phyloP scores from a whole-genome alignment of 2,797 vertebrate species.

The Botia kubotai region DNA sequence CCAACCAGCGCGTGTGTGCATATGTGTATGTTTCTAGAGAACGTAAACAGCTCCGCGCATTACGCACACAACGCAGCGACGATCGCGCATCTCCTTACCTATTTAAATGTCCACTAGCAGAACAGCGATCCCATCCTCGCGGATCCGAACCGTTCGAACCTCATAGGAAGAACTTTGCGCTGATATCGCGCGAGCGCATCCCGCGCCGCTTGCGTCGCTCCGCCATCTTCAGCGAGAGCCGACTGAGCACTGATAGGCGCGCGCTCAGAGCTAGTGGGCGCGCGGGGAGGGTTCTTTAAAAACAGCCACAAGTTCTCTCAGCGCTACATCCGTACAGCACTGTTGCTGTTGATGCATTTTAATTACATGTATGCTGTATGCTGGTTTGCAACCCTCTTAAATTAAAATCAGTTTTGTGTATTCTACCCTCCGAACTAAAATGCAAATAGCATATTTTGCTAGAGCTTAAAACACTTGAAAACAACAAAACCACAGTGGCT shows the following conservation, averaged over 20 bases:
- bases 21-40: slow-evolving; percentile 27
- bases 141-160: not conserved
- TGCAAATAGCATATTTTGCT: too few species aligned
- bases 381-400: too few species aligned
- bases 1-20: slow-evolving; percentile 11
- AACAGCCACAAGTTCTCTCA: slow-evolving; percentile 17
- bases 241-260: slow-evolving; percentile 24
- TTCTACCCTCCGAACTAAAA: too few species aligned
- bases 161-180: slow-evolving; percentile 47
- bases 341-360: too few species aligned
- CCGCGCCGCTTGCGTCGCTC: slow-evolving; percentile 46
- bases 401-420: too few species aligned
- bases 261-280: not conserved
- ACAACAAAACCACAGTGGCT: too few species aligned
- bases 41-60: not conserved
- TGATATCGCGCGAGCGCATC: slow-evolving; percentile 46
- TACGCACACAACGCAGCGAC: slow-evolving; percentile 7
- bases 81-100: slow-evolving; percentile 24
- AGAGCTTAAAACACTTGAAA: too few species aligned
- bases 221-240: slow-evolving; percentile 59
- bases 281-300: slow-evolving; percentile 25
- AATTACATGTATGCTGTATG: too few species aligned
- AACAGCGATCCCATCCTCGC: not conserved
- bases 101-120: not conserved
- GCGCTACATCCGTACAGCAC: not conserved